These are phyloP conservation scores for Sinhomidia bicolor DNA, from an alignment of 2,888 invertebrate genomes.

Conservation along the genomic window DNA sequence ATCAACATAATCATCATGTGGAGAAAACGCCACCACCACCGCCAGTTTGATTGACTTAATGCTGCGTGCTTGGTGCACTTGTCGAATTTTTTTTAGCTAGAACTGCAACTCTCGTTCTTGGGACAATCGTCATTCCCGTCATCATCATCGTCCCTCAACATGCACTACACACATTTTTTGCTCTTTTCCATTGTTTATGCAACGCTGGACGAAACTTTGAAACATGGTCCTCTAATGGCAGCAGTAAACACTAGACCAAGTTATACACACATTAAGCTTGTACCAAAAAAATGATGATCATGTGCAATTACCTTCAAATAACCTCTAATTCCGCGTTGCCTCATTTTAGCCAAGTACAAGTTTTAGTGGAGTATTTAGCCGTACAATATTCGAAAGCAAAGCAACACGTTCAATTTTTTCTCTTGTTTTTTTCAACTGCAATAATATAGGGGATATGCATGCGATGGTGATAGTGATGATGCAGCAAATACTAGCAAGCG, in stretches of 20 bases:
- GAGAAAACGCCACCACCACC: not conserved
- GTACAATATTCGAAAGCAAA: not conserved
- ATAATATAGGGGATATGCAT: not conserved
- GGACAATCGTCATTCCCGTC: not conserved
- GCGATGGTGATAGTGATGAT: not conserved
- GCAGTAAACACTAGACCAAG: no score
- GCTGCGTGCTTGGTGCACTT: constrained; percentile 3
- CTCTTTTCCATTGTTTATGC: not conserved
- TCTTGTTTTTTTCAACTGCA: no score
- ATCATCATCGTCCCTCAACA: not conserved
- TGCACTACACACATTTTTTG: not conserved
- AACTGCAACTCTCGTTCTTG: constrained; percentile 24
- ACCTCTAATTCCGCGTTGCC: constrained; percentile 60
- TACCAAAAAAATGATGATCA: not conserved
- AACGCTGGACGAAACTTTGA: not conserved
- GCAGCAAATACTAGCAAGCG: not conserved
- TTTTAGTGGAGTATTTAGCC: not conserved
- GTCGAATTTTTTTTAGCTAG: constrained; percentile 14
- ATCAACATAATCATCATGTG: constrained; percentile 11
- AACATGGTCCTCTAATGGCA: constrained; percentile 10
- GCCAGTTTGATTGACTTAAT: not conserved
- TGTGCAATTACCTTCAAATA: constrained; percentile 52
- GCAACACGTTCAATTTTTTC: not conserved
- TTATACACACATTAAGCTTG: not conserved
- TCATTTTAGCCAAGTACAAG: not conserved